Evolutionary conservation across 2,888 invertebrate species (phyloP).

Genomic region (Acanthosepion lycidas): DNA sequence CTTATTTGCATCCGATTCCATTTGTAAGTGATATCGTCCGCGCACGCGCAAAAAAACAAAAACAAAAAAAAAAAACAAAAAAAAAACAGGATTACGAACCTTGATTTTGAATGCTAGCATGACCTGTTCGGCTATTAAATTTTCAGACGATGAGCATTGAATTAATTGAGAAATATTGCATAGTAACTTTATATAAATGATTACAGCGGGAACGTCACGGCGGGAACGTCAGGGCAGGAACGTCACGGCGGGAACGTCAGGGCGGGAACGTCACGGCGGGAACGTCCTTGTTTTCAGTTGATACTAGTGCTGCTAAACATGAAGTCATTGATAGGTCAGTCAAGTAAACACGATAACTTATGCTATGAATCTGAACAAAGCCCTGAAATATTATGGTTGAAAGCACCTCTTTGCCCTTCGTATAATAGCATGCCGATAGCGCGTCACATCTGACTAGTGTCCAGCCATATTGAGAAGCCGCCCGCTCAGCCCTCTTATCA

Average conservation of each 20-base stretch:
- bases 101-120: not conserved
- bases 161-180: not conserved
- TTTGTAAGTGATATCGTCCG: not conserved
- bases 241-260: not conserved
- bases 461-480: not conserved
- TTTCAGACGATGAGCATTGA: not conserved
- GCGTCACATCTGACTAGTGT: not conserved
- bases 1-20: not conserved
- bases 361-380: not conserved
- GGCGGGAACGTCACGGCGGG: not conserved
- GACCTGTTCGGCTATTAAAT: not conserved
- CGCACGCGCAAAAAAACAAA: too few species aligned
- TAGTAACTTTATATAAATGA: not conserved
- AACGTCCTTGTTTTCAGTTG: not conserved
- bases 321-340: not conserved
- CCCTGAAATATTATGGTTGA: not conserved
- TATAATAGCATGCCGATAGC: not conserved
- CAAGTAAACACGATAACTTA: not conserved
- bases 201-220: not conserved
- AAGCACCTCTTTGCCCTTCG: constrained; percentile 7
- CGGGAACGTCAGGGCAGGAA: too few species aligned
- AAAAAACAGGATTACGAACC: not conserved
- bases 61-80: too few species aligned
- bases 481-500: not conserved
- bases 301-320: not conserved